Evolutionary conservation across 2,888 invertebrate genomes (phyloP).

Genomic region (Andrena chrysosceles): DNA sequence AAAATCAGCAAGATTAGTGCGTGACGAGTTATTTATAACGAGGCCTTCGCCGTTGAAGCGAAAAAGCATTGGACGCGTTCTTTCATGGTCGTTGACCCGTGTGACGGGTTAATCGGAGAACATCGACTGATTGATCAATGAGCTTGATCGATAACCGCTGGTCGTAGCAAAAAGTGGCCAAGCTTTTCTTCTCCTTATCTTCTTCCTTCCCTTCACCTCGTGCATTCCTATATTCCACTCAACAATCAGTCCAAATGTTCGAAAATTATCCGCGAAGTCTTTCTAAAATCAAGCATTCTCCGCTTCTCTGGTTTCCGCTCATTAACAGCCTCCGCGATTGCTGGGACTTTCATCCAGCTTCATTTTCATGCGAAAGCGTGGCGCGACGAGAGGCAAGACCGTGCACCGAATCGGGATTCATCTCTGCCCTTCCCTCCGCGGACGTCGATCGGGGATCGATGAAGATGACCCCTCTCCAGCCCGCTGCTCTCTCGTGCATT

Average conservation of each 20-base stretch:
- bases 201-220: neutral
- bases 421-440: neutral
- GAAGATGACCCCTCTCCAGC: slow-evolving; percentile 45
- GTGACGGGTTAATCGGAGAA: slow-evolving; percentile 17
- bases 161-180: neutral
- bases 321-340: neutral
- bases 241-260: neutral
- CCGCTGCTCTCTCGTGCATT: slow-evolving; percentile 38
- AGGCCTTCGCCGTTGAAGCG: slow-evolving; percentile 7
- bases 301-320: neutral
- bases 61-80: slow-evolving; percentile 33
- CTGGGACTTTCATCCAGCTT: neutral
- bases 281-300: neutral
- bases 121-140: slow-evolving; percentile 27
- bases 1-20: slow-evolving; percentile 36
- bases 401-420: slow-evolving; percentile 21
- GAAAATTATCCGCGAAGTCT: neutral
- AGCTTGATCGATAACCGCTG: slow-evolving; percentile 17
- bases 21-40: slow-evolving; percentile 20
- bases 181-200: neutral
- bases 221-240: neutral
- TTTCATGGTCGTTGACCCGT: slow-evolving; percentile 37
- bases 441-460: slow-evolving; percentile 32
- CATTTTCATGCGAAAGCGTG: neutral
- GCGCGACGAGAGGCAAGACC: neutral